These are phyloP conservation scores for Pangasianodon hypophthalmus DNA, from an alignment of 2,113 vertebrate genomes.

Conservation along the genomic window DNA sequence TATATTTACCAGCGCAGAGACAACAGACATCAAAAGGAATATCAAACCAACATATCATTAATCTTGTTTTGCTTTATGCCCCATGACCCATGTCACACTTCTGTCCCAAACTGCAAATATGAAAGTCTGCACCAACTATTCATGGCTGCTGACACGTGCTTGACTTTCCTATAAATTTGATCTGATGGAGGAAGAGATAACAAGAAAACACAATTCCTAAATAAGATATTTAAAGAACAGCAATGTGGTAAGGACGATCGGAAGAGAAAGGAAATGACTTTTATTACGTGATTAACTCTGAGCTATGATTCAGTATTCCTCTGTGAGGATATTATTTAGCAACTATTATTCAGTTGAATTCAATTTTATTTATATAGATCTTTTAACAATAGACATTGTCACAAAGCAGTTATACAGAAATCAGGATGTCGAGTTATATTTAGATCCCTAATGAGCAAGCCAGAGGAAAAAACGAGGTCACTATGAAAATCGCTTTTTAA, in stretches of 20 bases:
- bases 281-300: not conserved
- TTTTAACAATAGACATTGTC: not conserved
- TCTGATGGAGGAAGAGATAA: not conserved
- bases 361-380: not conserved
- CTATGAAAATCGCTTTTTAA: not conserved
- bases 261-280: not conserved
- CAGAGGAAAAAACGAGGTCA: not conserved
- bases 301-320: not conserved
- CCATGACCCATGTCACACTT: too few relatives aligned
- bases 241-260: not conserved
- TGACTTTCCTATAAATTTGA: not conserved
- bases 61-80: too few relatives aligned
- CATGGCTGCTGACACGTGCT: not conserved
- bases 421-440: not conserved
- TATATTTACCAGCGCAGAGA: not conserved
- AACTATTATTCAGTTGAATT: not conserved
- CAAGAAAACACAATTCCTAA: not conserved
- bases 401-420: not conserved
- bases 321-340: not conserved
- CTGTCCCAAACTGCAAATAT: not conserved
- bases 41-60: conserved; percentile 7
- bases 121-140: not conserved
- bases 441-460: not conserved
- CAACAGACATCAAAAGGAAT: not conserved
- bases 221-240: not conserved